A percentile compares a stretch with the other conserved stretches of the same genome.
Conservation (phyloP, 2,888 invertebrate species). For the Alsophila aescularia region DNA sequence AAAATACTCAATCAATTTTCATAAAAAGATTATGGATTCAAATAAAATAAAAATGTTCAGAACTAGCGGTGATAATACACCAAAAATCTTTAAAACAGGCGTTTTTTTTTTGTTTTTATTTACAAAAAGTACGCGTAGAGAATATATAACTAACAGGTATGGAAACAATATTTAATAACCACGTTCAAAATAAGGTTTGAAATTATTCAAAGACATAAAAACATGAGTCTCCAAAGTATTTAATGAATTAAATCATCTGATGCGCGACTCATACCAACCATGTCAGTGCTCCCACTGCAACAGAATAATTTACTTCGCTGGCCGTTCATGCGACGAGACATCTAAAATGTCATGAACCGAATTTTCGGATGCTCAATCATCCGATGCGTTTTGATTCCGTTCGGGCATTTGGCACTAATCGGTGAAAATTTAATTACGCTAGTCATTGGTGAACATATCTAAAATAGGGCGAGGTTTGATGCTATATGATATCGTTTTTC, state of each 20-base stretch:
- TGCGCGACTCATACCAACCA: neutral
- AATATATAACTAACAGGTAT: too few relatives aligned
- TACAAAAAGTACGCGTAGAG: too few relatives aligned
- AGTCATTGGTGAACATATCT: slow-evolving; percentile 54
- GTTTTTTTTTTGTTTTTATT: too few relatives aligned
- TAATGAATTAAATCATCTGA: neutral
- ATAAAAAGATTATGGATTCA: too few relatives aligned
- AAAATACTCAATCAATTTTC: too few relatives aligned
- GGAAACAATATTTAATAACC: too few relatives aligned
- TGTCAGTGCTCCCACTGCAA: slow-evolving; percentile 19
- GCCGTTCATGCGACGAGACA: slow-evolving; percentile 21
- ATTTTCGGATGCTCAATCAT: slow-evolving; percentile 44
- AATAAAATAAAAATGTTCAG: too few relatives aligned
- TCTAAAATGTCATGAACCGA: slow-evolving; percentile 30
- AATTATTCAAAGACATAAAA: too few relatives aligned
- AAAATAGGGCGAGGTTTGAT: slow-evolving; percentile 21
- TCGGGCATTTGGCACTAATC: slow-evolving; percentile 53
- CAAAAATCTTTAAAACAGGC: too few relatives aligned
- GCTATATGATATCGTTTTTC: neutral
- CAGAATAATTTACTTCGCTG: slow-evolving; percentile 34
- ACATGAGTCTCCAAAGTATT: too few relatives aligned
- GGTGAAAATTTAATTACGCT: slow-evolving; percentile 63
- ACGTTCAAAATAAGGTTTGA: too few relatives aligned
- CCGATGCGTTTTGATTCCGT: slow-evolving; percentile 48
- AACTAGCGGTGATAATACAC: too few relatives aligned